Evolutionary conservation across 2,797 vertebrate species (phyloP).

Genomic region (Tokudaia muenninki): DNA sequence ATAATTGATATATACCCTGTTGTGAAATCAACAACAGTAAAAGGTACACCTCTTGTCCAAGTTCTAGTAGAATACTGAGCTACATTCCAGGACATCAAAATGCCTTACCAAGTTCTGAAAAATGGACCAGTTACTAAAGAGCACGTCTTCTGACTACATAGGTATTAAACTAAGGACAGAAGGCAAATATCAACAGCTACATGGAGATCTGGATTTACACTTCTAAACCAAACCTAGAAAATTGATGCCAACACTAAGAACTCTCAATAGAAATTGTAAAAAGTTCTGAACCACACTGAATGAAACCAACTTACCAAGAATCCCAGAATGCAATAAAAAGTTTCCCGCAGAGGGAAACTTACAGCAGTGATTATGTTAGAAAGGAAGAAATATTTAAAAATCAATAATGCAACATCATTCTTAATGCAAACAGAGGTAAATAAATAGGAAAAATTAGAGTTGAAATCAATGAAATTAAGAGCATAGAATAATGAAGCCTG

Average conservation of each 20-base stretch:
- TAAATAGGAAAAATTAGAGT: not conserved
- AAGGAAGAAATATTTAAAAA: conserved; percentile 41
- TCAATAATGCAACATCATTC: not conserved
- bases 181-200: not conserved
- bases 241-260: not conserved
- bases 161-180: not conserved
- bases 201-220: not conserved
- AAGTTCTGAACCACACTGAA: not conserved
- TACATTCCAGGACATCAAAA: not conserved
- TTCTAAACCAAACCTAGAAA: not conserved
- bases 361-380: not conserved
- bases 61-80: not conserved
- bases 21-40: not conserved
- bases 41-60: not conserved
- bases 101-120: not conserved
- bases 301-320: not conserved
- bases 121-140: not conserved
- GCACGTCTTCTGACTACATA: not conserved
- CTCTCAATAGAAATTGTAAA: not conserved
- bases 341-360: not conserved
- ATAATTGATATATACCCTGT: not conserved
- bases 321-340: not conserved
- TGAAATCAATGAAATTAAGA: conserved; percentile 30
- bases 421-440: not conserved
- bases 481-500: not conserved